A percentile compares a stretch with the other conserved stretches of the same genome.
These are phyloP conservation scores for Passer domesticus DNA, from an alignment of 2,113 vertebrate genomes.

Conservation along the genomic window DNA sequence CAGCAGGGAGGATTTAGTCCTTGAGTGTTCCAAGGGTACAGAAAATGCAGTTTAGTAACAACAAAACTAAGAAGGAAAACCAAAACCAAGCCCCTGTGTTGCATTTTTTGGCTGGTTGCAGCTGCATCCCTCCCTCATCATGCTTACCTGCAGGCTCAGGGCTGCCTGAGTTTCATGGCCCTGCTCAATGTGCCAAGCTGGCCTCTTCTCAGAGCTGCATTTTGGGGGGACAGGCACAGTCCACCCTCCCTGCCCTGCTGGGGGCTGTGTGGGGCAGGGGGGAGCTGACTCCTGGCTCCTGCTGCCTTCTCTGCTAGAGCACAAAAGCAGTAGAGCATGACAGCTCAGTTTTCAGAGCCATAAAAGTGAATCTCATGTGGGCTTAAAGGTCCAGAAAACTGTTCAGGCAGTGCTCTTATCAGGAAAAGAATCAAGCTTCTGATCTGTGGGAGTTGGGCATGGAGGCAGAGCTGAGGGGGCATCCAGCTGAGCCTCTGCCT, in stretches of 20 bases:
- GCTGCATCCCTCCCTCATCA: background rate
- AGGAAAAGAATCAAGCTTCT: background rate
- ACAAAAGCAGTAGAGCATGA: background rate
- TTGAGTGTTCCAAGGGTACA: background rate
- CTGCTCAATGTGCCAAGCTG: background rate
- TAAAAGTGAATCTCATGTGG: background rate
- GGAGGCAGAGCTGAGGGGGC: background rate
- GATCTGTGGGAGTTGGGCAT: rapidly evolving
- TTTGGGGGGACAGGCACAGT: background rate
- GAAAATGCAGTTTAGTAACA: background rate
- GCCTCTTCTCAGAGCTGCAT: background rate
- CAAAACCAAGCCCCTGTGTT: background rate
- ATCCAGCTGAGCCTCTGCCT: background rate
- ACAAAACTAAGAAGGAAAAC: background rate
- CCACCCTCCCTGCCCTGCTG: background rate
- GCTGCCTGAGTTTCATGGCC: background rate
- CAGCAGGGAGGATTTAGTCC: background rate
- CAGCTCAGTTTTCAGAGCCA: background rate
- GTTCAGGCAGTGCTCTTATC: background rate
- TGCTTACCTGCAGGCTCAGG: background rate
- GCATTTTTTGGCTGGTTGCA: background rate
- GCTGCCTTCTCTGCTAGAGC: background rate
- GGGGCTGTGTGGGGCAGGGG: background rate
- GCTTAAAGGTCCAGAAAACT: background rate
- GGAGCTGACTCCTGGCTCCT: background rate